Percentiles rank a stretch among this genome's conserved stretches.
Conservation (phyloP, 2,797 vertebrate species). For the Novumbra hubbsi region DNA sequence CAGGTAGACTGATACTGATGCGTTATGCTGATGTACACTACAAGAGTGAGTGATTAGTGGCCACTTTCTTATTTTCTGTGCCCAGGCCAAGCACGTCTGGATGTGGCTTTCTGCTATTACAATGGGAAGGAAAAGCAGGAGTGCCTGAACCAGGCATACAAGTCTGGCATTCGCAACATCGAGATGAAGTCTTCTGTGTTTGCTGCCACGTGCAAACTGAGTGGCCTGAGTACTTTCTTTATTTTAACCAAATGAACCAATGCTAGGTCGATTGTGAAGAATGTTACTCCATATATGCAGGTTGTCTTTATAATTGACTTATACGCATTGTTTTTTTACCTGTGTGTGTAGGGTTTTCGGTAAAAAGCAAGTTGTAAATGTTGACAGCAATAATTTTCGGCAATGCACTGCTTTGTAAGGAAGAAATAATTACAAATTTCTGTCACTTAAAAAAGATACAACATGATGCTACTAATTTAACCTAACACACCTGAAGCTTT, state of each 20-base stretch:
- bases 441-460: background rate
- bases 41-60: background rate
- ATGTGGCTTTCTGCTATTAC: conserved; percentile 92
- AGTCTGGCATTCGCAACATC: conserved; percentile 86
- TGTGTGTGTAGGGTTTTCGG: background rate
- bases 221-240: conserved; percentile 51
- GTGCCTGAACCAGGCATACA: conserved; percentile 80
- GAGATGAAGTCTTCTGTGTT: conserved; percentile 95
- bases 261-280: background rate
- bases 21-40: background rate
- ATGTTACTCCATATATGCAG: background rate
- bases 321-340: background rate
- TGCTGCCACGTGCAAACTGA: conserved; percentile 86
- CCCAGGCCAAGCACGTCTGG: conserved; percentile 91
- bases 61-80: background rate
- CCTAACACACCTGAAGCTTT: no score
- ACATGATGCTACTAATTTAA: background rate
- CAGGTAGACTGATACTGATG: no score
- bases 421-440: background rate
- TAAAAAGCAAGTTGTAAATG: background rate
- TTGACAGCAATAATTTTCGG: background rate
- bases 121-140: conserved; percentile 84
- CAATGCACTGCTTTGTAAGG: no score
- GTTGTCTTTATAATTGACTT: background rate
- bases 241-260: conserved; percentile 16